phyloP scores from a whole-genome alignment of 2,113 vertebrate species.

The Ceyx cyanopectus region DNA sequence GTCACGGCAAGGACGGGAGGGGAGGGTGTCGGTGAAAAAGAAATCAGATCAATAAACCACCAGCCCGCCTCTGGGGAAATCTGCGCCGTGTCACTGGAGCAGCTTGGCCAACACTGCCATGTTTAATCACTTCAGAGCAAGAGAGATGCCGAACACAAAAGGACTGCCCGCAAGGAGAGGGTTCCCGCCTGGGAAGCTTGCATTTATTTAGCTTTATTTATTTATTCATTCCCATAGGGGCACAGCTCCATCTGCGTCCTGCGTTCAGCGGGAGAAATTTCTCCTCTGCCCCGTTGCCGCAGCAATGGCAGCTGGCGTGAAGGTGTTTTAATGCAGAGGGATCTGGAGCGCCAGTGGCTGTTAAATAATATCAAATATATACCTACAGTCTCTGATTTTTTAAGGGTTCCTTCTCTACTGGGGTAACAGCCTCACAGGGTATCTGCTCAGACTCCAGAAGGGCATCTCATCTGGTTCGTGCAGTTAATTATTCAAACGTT shows the following conservation, averaged over 20 bases:
- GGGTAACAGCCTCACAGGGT: constrained; percentile 31
- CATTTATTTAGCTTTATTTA: constrained; percentile 58
- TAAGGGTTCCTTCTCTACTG: constrained; percentile 41
- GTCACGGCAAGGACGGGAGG: fast-evolving
- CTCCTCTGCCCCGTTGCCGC: neutral
- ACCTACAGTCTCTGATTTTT: constrained; percentile 70
- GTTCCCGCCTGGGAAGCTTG: constrained; percentile 36
- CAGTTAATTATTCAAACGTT: constrained; percentile 77
- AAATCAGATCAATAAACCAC: neutral
- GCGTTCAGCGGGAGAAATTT: neutral
- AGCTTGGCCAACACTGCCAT: constrained; percentile 60
- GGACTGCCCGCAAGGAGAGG: constrained; percentile 11
- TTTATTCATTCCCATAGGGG: constrained; percentile 43
- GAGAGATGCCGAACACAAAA: constrained; percentile 20
- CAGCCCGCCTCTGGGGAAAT: constrained; percentile 53
- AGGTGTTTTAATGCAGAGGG: constrained; percentile 38
- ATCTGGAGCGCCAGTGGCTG: neutral
- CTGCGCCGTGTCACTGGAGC: constrained; percentile 49
- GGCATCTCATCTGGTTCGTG: constrained; percentile 64
- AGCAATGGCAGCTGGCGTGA: neutral
- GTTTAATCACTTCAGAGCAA: constrained; percentile 56
- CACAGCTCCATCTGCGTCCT: constrained; percentile 13
- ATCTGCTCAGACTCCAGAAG: constrained; percentile 53
- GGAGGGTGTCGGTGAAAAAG: neutral
- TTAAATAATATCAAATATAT: constrained; percentile 52